Percentiles rank a stretch among this genome's conserved stretches.
Evolutionary conservation across 2,888 invertebrate species (phyloP).

Genomic region (Polietes domitor): DNA sequence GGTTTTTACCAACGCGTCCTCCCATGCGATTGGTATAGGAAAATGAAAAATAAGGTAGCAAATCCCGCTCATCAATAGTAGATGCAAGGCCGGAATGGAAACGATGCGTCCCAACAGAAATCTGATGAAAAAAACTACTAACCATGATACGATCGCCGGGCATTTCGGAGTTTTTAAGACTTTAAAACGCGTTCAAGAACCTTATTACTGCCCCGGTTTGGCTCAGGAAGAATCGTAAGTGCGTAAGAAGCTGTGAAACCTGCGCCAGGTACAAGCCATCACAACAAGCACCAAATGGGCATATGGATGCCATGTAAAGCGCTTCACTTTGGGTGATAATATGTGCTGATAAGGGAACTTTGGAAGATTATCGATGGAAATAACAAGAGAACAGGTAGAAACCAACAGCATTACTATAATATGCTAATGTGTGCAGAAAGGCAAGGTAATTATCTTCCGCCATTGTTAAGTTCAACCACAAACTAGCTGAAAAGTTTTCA

Average conservation of each 20-base stretch:
- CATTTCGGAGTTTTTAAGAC: constrained; percentile 61
- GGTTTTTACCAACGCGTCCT: constrained; percentile 40
- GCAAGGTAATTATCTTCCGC: background rate
- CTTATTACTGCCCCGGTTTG: constrained; percentile 60
- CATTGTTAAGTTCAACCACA: background rate
- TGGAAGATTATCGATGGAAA: background rate
- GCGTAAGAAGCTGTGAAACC: background rate
- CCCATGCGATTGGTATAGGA: constrained; percentile 18
- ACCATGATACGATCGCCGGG: constrained; percentile 50
- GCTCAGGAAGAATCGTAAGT: too few relatives aligned
- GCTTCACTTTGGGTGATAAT: constrained; percentile 35
- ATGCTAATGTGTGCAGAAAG: background rate
- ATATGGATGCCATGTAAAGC: constrained; percentile 27
- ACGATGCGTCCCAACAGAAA: constrained; percentile 38
- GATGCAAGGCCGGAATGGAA: constrained; percentile 48
- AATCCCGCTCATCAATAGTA: background rate
- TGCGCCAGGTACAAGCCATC: constrained; percentile 33
- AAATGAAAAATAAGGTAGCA: background rate
- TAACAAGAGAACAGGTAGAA: background rate
- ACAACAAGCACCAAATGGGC: constrained; percentile 26
- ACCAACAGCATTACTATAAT: background rate
- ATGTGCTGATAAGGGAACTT: background rate
- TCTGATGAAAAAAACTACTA: background rate
- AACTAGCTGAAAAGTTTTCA: background rate
- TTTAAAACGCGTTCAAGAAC: constrained; percentile 7